Evolutionary conservation across 2,113 vertebrate genomes (phyloP).

Genomic region (Polypterus bichir): DNA sequence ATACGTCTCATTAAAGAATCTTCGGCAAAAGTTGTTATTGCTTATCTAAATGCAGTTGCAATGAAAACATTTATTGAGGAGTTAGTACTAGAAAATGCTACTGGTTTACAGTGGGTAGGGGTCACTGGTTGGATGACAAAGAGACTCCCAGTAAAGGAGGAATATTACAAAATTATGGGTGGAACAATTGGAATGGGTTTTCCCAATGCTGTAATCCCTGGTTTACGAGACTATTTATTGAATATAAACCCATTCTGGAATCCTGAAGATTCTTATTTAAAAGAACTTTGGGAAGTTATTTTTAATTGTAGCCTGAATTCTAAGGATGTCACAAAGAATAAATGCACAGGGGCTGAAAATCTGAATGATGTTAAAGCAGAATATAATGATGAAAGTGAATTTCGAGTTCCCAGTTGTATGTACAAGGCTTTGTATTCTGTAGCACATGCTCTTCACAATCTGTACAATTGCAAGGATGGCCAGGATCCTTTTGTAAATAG

Average conservation of each 20-base stretch:
- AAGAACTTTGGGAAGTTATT: constrained; percentile 3
- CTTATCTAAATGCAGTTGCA: neutral
- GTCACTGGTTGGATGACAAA: neutral
- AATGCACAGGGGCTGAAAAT: constrained; percentile 6
- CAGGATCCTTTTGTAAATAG: constrained; percentile 27
- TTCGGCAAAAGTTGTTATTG: neutral
- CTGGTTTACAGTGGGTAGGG: constrained; percentile 1
- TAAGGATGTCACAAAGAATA: neutral
- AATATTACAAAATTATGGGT: neutral
- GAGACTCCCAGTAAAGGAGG: neutral
- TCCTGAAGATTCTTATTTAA: neutral
- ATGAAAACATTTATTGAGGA: neutral
- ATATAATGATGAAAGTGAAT: neutral
- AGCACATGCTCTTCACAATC: constrained; percentile 1
- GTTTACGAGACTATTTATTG: constrained; percentile 1
- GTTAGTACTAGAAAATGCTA: neutral
- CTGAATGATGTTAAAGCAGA: neutral
- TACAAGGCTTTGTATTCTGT: constrained; percentile 5
- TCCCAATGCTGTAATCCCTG: neutral
- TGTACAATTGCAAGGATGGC: constrained; percentile 29
- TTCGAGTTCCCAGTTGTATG: constrained; percentile 1
- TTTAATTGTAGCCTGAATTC: constrained; percentile 3
- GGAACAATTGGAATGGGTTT: constrained; percentile 1
- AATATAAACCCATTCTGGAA: neutral
- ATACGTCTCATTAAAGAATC: constrained; percentile 2